Evolutionary conservation across 1,140 invertebrate genomes (phyloP), one percentile per base, ranked within the genome.

Genomic region (Diorhabda elongata): DNA sequence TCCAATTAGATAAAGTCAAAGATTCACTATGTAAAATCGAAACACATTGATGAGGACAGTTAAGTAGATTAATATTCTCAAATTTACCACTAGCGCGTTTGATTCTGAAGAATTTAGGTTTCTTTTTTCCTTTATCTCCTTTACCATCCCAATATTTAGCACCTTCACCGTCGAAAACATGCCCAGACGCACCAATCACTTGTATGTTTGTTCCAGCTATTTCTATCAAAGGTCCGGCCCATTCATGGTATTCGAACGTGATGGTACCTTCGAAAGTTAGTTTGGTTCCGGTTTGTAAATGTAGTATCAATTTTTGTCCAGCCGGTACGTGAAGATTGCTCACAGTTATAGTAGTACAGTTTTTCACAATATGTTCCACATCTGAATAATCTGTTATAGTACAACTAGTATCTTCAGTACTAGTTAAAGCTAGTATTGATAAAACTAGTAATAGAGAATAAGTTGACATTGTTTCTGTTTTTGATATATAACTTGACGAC

Each of bases 171-270:
- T 65, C 56, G 2, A 65, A 9, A 42, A 42, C 44, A 3, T 44
- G 41, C 7, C 64, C 64, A 5, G 58, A 60, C 8, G 45, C 45
- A 58, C 70, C 70, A 43, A 4, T 56, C 43, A 72, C 67, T 8
- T 58, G 64, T 8, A 72, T 63, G 41, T 66, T 44, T 42, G 45
- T 59, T 26, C 71, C 71, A 42, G 5, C 52, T 44, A 72, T 72
- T 58, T 63, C 57, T 3, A 72, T 6, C 9, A 69, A 64, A 57
- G 71, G 71, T 58, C 71, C 71, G 9, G 42, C 61, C 71, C 71
- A 72, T 56, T 69, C 61, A 11, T 42, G 43, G 8, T 64, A 63
- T 11, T 65, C 68, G 58, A 69, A 72, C 41, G 47, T 72, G 44
- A 64, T 43, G 9, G 63, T 69, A 7, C 67, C 71, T 26, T 42